Evolutionary conservation across 2,797 vertebrate species (phyloP), one percentile per base, ranked within the genome.

Genomic region (Phataginus tetradactyla): DNA sequence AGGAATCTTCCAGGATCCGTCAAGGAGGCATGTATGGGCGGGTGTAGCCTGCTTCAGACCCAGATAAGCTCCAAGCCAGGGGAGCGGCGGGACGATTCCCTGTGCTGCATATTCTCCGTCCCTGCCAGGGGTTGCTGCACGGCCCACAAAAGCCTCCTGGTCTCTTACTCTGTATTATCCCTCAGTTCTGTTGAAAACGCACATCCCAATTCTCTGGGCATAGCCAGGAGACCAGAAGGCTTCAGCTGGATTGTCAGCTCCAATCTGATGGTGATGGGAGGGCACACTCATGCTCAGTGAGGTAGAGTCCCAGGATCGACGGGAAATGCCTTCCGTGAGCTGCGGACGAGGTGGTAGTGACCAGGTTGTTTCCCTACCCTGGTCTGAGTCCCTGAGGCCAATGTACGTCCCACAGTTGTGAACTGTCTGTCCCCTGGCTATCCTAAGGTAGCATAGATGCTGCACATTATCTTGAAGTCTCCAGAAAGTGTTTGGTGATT

Each of bases 11-110:
- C 9, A 17, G 53, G 8, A 45, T 21, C 42, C 13, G 55, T 3
- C 15, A 20, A 4, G 17, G 25, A 23, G 53, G 25, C n/a, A 23
- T 9, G 0, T 25, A 8, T 3, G 3, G 27, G 45, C 3, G 14
- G 34, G 4, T 21, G 3, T 3, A n/a, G 25, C 3, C 37, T n/a
- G 27, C 63, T 63, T 53, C 84, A 63, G 14, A 72, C 5, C 45
- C 18, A 34, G 5, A 45, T 9, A 10, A 74, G 6, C 15, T 34
- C 29, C 66, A 74, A 55, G 59, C 9, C 77, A 45, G 49, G 59
- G 79, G 18, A 29, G 4, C 17, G 25, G 34, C 18, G 21, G 68
- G 49, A 18, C 7, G 10, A 37, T 10, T 15, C 29, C 57, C 4
- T 18, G 17, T 23, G 32, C 8, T 66, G 14, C 29, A 21, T 34